Base-by-base conservation (phyloP, 2,888 invertebrate genomes). In the Conchocele bisecta region DNA sequence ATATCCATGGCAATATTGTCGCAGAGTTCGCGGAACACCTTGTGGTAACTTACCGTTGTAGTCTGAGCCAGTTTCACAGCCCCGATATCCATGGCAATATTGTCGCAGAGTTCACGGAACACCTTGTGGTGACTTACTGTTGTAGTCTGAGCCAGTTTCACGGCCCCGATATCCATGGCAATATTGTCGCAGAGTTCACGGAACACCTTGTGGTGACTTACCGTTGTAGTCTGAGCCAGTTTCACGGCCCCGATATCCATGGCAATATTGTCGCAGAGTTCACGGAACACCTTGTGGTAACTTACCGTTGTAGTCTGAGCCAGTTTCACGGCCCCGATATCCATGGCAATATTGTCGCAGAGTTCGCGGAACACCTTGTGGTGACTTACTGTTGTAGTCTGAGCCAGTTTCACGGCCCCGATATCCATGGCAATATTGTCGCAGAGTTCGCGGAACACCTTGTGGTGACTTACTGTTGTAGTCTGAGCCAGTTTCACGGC, bases 1-100 rank as follows among this genome's bases (percentile, higher is more conserved):
- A 99, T 96, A 91, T 98, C 99, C 89, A 99, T 93, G 41, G 98
- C 97, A 85, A 97, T 95, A 93, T 98, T 97, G 92, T 99, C 98
- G 58, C 99, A 93, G 60, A 96, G 96, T 56, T 96, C 95, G 83
- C 98, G 95, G 91, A 99, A 99, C 91, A 98, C 97, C 92, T 97
- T 96, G 91, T 96, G 98, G 86, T 96, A 87, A 66, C 87, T 87
- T 59, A 78, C 76, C 73, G 80, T 76, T 31, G 78, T 68, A 3
- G 42, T 33, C 17, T 59, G 71, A 28, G 83, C 78, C 58, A 92
- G 92, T 65, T 91, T 90, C 11, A 93, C 92, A 78, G 91, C 91
- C 89, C 96, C 99, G 89, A 99, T 96, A 91, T 98, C 99, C 89
- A 99, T 93, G 39, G 98, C 97, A 85, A 97, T 95, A 93, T 98